These are phyloP conservation scores for Bombus turneri DNA, from an alignment of 1,140 invertebrate species.

Conservation along the genomic window DNA sequence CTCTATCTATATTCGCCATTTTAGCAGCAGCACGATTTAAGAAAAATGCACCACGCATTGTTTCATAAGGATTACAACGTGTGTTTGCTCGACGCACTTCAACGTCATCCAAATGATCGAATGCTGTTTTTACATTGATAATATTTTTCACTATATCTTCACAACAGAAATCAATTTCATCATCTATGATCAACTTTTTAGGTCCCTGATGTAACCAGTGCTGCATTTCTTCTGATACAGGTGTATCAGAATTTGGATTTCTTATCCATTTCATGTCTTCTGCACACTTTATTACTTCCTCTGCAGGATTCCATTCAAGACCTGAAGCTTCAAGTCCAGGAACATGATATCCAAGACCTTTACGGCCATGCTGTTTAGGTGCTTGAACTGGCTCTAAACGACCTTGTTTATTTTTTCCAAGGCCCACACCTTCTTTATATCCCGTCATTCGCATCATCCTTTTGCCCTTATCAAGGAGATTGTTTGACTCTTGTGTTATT, in stretches of 20 bases:
- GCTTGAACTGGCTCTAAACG: constrained; percentile 90
- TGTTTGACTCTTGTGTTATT: neutral
- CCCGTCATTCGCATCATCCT: constrained; percentile 88
- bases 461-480: constrained; percentile 17
- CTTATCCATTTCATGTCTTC: constrained; percentile 80
- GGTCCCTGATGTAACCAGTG: constrained; percentile 86
- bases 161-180: constrained; percentile 92
- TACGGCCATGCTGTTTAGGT: constrained; percentile 90
- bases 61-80: constrained; percentile 97
- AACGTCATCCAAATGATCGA: constrained; percentile 90
- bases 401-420: no score
- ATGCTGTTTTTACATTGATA: constrained; percentile 90
- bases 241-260: constrained; percentile 60
- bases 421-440: constrained; percentile 87
- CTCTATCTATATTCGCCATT: constrained; percentile 98
- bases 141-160: constrained; percentile 87
- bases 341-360: constrained; percentile 90
- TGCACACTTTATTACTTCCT: constrained; percentile 82
- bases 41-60: constrained; percentile 94
- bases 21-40: constrained; percentile 98
- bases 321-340: constrained; percentile 85
- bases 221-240: constrained; percentile 77
- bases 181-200: constrained; percentile 88
- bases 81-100: constrained; percentile 92
- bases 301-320: constrained; percentile 86